Evolutionary conservation across 2,113 vertebrate genomes (phyloP), one percentile per base, ranked within the genome.

Genomic region (Mesoclemmys tuberculata): DNA sequence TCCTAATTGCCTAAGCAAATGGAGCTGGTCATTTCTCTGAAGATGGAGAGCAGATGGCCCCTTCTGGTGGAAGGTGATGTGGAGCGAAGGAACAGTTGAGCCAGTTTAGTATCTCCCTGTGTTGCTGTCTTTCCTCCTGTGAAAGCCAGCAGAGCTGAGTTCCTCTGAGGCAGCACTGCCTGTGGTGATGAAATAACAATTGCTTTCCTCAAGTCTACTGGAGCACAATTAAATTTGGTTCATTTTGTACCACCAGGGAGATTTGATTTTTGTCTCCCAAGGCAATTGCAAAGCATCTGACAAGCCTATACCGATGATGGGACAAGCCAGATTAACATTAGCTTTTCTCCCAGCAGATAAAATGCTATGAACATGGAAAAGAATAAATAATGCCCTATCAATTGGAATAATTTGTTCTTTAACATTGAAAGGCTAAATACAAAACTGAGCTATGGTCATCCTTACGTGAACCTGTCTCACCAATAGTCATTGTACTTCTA

Each of bases 31-130:
- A 21, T 12, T 87, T 83, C 80, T 92, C 64, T 51, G 92, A 75
- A n/a, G 79, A 79, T 1, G 0, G 24, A 80, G 58, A 93, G 79
- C 35, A 85, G 44, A 64, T 0, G 0, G 46, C 74, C 74, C 13
- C 11, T 27, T 77, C 22, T 26, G 44, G 26, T 29, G 41, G 74
- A 77, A 77, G 24, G 54, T 74, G 68, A 35, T 71, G 7, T 61
- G 14, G 54, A 87, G 56, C 79, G 38, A 41, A 5, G 44, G 68
- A 56, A 80, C 54, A 85, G 49, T 87, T 27, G 44, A 75, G 8
- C 24, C 82, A 85, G 46, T 49, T 75, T 58, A 54, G 46, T 51
- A 75, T 9, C 11, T 10, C 84, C 9, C 74, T 35, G 44, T 80
- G 26, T 41, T 87, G n/a, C 16, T 77, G 82, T 22, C 38, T 46